Evolutionary conservation across 2,113 vertebrate species (phyloP), one percentile per base, ranked within the genome.

Genomic region (Misgurnus mizolepis): DNA sequence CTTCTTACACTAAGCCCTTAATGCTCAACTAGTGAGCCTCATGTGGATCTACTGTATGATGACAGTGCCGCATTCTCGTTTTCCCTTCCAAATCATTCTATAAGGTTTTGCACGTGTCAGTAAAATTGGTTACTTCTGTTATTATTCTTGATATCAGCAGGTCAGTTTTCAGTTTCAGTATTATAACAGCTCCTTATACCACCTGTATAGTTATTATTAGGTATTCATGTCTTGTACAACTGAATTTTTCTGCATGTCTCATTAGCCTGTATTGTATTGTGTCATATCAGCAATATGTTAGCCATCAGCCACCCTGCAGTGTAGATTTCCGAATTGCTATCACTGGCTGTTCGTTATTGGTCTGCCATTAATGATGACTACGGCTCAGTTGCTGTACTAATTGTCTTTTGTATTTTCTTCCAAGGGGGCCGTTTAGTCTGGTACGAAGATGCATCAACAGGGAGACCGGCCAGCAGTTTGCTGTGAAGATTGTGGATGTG

Each of bases 401-500:
- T 56, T 10, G 27, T 47, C 27, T 6, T 47, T 8, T 72, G 22
- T 62, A 12, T 65, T 77, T 67, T 10, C 40, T 76, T 55, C 60
- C 65, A 89, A 99, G 98, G 94, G 98, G 98, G 76, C 98, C 98
- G 4, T 99, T 99, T 94, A 98, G 97, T 17, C 97, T 99, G 88
- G 98, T 99, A 79, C 92, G 98, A 74, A 89, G 98, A 98, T 99
- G 98, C 89, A 98, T 98, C 94, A 99, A 98, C 96, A 92, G 97
- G 90, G 98, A 99, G 86, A 98, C 96, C 4, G 97, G 96, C 76
- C 98, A 99, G 88, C 97, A 99, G 91, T 99, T 99, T 85, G 98
- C 98, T 83, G 97, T 98, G 83, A 99, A 99, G 92, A 99, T 99
- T 82, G 98, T 99, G 88, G 98, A 99, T 87, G 98, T 99, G 91